These are phyloP conservation scores for Arctocebus calabarensis DNA, from an alignment of 2,797 vertebrate genomes.

Conservation along the genomic window DNA sequence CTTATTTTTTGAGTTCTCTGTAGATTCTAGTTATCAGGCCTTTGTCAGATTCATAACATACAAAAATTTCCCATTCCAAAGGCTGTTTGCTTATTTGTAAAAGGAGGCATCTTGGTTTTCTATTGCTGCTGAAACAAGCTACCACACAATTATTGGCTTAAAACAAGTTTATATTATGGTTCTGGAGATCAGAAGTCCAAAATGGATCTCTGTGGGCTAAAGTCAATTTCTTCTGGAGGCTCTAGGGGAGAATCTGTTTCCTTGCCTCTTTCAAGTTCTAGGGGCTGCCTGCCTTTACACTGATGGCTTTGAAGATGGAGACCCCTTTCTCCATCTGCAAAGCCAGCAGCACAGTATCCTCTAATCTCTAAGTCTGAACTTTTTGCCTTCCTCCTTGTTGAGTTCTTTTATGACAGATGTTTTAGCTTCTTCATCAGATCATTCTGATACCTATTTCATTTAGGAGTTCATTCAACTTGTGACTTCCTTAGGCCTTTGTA, in stretches of 20 bases:
- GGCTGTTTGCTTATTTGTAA: background rate
- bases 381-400: background rate
- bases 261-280: background rate
- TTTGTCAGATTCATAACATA: too few relatives aligned
- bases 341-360: background rate
- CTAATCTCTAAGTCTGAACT: background rate
- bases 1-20: too few relatives aligned
- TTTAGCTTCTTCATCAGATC: too few relatives aligned
- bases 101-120: background rate
- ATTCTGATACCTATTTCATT: too few relatives aligned
- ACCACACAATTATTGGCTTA: background rate
- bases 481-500: too few relatives aligned
- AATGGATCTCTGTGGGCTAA: constrained; percentile 11
- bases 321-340: background rate
- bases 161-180: background rate
- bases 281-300: background rate
- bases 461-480: too few relatives aligned
- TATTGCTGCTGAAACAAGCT: constrained; percentile 2
- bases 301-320: background rate
- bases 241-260: background rate
- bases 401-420: too few relatives aligned
- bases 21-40: too few relatives aligned
- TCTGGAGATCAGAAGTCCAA: background rate
- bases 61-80: too few relatives aligned
- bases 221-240: background rate